These are phyloP conservation scores for Xestia sexstrigata DNA, from an alignment of 2,888 invertebrate species.

Conservation along the genomic window DNA sequence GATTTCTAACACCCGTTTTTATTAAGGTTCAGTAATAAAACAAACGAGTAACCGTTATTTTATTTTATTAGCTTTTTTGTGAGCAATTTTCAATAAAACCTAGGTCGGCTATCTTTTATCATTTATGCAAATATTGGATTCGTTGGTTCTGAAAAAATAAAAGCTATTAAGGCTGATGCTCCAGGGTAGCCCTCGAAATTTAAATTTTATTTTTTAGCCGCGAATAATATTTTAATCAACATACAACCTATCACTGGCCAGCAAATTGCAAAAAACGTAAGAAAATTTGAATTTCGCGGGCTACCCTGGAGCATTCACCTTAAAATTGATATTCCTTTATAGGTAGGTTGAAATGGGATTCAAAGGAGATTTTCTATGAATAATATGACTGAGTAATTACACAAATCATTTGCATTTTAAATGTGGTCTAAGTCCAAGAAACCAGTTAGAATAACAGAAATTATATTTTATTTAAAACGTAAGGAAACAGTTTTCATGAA, in stretches of 20 bases:
- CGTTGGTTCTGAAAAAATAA: not conserved
- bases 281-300: too few species aligned
- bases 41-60: conserved; percentile 38
- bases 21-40: conserved; percentile 47
- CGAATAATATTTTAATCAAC: too few species aligned
- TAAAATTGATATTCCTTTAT: not conserved
- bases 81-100: not conserved
- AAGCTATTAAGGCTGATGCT: too few species aligned
- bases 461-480: not conserved
- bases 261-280: too few species aligned
- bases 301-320: too few species aligned
- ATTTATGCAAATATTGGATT: not conserved
- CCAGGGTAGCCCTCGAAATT: too few species aligned
- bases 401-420: conserved; percentile 11
- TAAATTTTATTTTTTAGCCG: too few species aligned
- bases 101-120: not conserved
- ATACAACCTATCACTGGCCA: too few species aligned
- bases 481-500: not conserved
- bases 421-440: not conserved
- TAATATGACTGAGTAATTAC: not conserved
- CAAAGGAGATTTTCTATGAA: not conserved
- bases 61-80: not conserved
- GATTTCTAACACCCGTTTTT: conserved; percentile 36
- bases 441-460: not conserved
- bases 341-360: not conserved